Evolutionary conservation across 2,113 vertebrate genomes (phyloP), one percentile per base, ranked within the genome.

Genomic region (Podilymbus podiceps): DNA sequence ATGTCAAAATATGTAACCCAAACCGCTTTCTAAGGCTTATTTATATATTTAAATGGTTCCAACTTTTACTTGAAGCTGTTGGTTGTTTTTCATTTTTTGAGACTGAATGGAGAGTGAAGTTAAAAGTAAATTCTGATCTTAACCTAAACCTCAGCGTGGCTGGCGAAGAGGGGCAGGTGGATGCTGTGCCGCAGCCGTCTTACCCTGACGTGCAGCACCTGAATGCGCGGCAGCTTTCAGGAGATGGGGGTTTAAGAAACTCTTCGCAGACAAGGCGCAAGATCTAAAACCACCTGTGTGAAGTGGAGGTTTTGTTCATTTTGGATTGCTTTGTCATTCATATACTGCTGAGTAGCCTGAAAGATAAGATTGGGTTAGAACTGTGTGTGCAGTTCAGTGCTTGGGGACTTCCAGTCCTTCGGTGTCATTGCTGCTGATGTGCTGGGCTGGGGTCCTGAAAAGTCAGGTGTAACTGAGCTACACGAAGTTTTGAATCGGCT

Each of bases 321-420:
- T 92, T 90, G 87, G 66, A 66, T 78, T 35, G 73, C 84, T 97
- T 96, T 95, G 91, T 95, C 91, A 93, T 68, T 83, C n/a, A 18
- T 24, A 4, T 27, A 67, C 91, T 96, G 66, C 19, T 72, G 27
- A 90, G 68, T 71, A 92, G 79, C 83, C 95, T 93, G 85, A 66
- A 75, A 69, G 92, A 82, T 73, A 30, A 83, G 50, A 3, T 20
- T 4, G 35, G 56, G 73, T 78, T 55, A 21, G 77, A 89, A 71
- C 75, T 31, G 11, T 30, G 20, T 1, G 5, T 17, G 71, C 92
- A 59, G 28, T 71, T 92, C 18, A 82, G 75, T 24, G 46, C 62
- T 71, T 17, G 60, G 53, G 81, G 85, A 58, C 92, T 14, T 9
- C 80, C 67, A 44, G 11, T 8, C 7, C 66, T 87, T 63, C 69